Evolutionary conservation across 2,113 vertebrate species (phyloP).

Genomic region (Syngnathus scovelli): DNA sequence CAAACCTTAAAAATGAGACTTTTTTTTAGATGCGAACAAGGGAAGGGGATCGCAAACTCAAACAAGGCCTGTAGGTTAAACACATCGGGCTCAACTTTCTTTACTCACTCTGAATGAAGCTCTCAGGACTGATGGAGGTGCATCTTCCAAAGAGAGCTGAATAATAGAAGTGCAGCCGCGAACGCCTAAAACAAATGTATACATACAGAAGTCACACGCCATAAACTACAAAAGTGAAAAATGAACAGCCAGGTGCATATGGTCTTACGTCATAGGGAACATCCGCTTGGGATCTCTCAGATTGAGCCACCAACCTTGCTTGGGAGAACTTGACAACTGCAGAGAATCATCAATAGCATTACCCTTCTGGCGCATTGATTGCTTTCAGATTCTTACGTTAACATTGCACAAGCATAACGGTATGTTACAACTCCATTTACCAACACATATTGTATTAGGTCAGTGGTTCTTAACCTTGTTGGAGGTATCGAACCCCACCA

Average conservation of each 20-base stretch:
- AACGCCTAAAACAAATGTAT: constrained; percentile 36
- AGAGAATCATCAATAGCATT: neutral
- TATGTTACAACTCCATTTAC: too few relatives aligned
- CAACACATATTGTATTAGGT: neutral
- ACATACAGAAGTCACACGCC: neutral
- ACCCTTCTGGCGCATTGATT: neutral
- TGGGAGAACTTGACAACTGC: constrained; percentile 17
- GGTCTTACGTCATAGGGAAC: constrained; percentile 54
- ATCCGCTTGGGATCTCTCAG: constrained; percentile 25
- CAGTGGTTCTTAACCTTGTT: too few relatives aligned
- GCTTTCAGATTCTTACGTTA: neutral
- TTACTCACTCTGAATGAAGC: constrained; percentile 32
- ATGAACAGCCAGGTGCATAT: neutral
- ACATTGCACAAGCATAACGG: neutral
- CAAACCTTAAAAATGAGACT: too few relatives aligned
- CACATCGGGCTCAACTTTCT: neutral
- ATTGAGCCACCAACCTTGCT: constrained; percentile 61
- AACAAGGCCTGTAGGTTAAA: neutral
- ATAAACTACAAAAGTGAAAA: neutral
- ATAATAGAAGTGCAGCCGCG: constrained; percentile 32
- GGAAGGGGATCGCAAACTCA: too few relatives aligned
- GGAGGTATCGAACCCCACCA: too few relatives aligned
- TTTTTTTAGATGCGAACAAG: too few relatives aligned
- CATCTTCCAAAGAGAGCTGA: constrained; percentile 50
- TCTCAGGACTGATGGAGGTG: constrained; percentile 40